phyloP scores from a whole-genome alignment of 2,888 invertebrate species.

The Empis stercorea region DNA sequence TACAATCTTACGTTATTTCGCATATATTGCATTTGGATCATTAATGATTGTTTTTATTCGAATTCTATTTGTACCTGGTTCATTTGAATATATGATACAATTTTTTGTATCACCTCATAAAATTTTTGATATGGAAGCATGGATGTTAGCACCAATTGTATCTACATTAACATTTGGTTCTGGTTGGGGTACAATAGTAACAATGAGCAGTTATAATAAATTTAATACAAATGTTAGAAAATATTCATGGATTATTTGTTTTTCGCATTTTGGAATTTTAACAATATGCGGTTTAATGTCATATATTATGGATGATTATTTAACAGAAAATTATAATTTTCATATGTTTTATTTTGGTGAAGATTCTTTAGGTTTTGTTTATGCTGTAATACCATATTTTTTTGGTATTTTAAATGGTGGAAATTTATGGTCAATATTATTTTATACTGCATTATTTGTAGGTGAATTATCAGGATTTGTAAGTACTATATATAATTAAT shows the following conservation, averaged over 20 bases:
- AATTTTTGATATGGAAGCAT: neutral
- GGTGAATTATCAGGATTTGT: slow-evolving; percentile 20
- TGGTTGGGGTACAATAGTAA: slow-evolving; percentile 69
- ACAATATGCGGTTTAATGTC: slow-evolving; percentile 45
- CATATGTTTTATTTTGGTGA: neutral
- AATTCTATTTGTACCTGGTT: slow-evolving; percentile 24
- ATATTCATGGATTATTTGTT: slow-evolving; percentile 23
- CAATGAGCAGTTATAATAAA: slow-evolving; percentile 69
- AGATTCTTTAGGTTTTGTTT: neutral
- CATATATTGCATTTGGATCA: neutral
- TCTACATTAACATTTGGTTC: slow-evolving; percentile 67
- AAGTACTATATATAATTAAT: neutral
- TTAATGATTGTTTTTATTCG: slow-evolving; percentile 13
- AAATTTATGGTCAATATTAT: slow-evolving; percentile 61
- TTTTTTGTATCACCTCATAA: neutral
- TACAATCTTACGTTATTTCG: slow-evolving; percentile 4
- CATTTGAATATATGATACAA: slow-evolving; percentile 12
- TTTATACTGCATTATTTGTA: slow-evolving; percentile 64
- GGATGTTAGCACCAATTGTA: slow-evolving; percentile 14
- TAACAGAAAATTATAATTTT: slow-evolving; percentile 19
- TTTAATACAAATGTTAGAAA: slow-evolving; percentile 55
- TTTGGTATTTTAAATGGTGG: slow-evolving; percentile 33
- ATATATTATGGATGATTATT: slow-evolving; percentile 54
- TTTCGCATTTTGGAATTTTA: slow-evolving; percentile 21
- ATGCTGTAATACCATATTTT: neutral